Base-by-base conservation (phyloP, 2,113 vertebrate species). In the Excalfactoria chinensis region DNA sequence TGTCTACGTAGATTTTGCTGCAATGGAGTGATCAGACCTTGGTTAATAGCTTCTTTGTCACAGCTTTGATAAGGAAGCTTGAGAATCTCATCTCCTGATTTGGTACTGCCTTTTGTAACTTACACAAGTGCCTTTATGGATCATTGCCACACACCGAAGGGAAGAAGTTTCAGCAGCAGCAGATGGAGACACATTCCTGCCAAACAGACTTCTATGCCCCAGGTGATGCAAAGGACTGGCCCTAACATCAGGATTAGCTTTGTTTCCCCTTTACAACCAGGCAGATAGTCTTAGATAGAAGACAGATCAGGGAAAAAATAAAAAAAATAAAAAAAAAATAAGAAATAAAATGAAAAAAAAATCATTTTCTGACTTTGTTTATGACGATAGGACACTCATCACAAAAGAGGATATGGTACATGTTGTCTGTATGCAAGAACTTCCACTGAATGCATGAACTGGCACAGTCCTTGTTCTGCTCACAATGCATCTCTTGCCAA, bases 121-220 rank as follows among this genome's bases (percentile, higher is more conserved):
- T 35, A 30, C 26, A 78, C 41, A 17, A 56, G 56, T 68, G 44
- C 17, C 22, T 93, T 86, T 84, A 63, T 70, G 77, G 41, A 84
- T 87, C 67, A 63, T 17, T 69, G 34, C 32, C 55, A 58, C 23
- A 58, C 19, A 51, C 21, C 1, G 0, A 90, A 35, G 34, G 79
- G 67, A 79, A 91, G 32, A 41, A 59, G 17, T 63, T 95, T 49
- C 74, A 93, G 59, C 41, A 76, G 74, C 55, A 89, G 63, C 73
- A 94, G 83, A 73, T 72, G 41, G 73, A 89, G 58, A 90, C 17
- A 37, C 69, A 84, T 93, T 79, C 44, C 67, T 90, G 77, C 43
- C 77, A 92, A 81, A 32, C 40, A 84, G 55, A 40, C 11, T 82
- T 92, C 63, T 90, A n/a, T 76, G 77, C 25, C 55, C 37, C 37